phyloP scores from a whole-genome alignment of 2,797 vertebrate species.

The Spinus pinus region DNA sequence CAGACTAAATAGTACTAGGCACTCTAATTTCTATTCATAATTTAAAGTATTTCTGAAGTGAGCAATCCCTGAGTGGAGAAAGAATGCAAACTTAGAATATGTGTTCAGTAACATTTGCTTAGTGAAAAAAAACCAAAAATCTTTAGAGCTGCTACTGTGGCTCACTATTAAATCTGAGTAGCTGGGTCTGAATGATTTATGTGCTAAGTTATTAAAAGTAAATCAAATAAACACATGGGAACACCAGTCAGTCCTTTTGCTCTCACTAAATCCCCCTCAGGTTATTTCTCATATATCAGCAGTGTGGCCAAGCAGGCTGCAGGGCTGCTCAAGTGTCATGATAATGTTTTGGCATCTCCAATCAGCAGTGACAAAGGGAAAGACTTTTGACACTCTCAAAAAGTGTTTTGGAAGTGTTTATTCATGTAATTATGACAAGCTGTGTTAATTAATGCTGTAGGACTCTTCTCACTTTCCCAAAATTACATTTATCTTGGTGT shows the following conservation, averaged over 20 bases:
- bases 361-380: background rate
- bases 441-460: slow-evolving; percentile 7
- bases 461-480: background rate
- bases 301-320: background rate
- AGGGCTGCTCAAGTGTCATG: background rate
- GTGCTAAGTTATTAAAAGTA: slow-evolving; percentile 36
- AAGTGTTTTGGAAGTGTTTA: slow-evolving; percentile 18
- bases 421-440: background rate
- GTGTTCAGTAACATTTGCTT: background rate
- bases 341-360: slow-evolving; percentile 35
- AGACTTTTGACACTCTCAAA: background rate
- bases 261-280: slow-evolving; percentile 6
- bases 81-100: background rate
- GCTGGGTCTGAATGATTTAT: slow-evolving; percentile 44
- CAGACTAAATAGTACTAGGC: background rate
- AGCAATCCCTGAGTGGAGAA: background rate
- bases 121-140: background rate
- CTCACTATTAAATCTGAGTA: slow-evolving; percentile 29
- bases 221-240: slow-evolving; percentile 47
- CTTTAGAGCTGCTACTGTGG: background rate
- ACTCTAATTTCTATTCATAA: background rate
- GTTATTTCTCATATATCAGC: slow-evolving; percentile 16
- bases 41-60: background rate
- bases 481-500: background rate
- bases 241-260: background rate